Base-by-base conservation (phyloP, 2,113 vertebrate species). In the Laterallus jamaicensis region DNA sequence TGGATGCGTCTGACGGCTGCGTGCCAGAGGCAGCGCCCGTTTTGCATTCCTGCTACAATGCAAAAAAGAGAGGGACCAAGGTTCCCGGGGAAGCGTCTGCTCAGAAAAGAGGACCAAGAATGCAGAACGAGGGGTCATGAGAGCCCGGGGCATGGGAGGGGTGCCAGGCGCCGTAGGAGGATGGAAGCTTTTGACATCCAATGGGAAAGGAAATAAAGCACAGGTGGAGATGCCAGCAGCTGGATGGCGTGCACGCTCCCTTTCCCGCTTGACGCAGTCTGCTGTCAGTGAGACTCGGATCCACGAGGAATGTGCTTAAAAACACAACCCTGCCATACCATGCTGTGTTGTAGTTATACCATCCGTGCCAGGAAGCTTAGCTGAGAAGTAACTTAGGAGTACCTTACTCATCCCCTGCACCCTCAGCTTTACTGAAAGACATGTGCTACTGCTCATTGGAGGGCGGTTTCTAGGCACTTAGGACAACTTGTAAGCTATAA, bases 1-100 rank as follows among this genome's bases (percentile, higher is more conserved):
- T 96, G 99, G 98, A 92, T 99, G 99, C 26, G 97, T 99, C 95
- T 99, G 98, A 99, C 64, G 59, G 70, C 73, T 78, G 97, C 83
- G 35, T 71, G n/a, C 95, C 54, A 78, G 69, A 93, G 92, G 92
- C 63, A 11, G 96, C 94, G 68, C 95, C 88, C 54, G 95, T 97
- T 97, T 97, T 97, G 97, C 97, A 97, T 98, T 98, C 98, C 98
- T 98, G 95, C 96, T 97, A 90, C 35, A 26, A 96, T 93, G 91
- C 96, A 94, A 95, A 94, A 94, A 95, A 94, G 97, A 96, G 96
- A 93, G 98, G 98, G 98, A 98, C 98, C 98, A 98, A 98, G 96
- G 98, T 97, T 98, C 98, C 94, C 77, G 86, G 97, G 96, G 91
- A 96, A 76, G 84, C 39, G 77, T 97, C 97, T 97, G 96, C 96